Conservation (phyloP, 1,140 invertebrate species). For the Drosophila bocki region DNA sequence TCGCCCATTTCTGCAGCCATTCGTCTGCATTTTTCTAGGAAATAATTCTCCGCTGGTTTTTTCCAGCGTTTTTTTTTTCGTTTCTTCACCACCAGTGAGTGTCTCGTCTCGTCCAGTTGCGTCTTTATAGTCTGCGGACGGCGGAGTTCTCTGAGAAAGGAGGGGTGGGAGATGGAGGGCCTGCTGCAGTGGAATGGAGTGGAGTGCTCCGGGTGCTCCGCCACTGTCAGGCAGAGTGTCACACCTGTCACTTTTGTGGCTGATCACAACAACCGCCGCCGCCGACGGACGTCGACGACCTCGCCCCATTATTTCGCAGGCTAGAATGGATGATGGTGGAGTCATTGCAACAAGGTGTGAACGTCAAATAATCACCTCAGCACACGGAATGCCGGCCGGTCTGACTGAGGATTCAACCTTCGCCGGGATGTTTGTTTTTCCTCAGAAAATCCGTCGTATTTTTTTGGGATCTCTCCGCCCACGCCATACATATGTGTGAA, state of each 20-base stretch:
- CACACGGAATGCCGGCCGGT: slow-evolving; percentile 59
- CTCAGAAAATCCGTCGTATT: slow-evolving; percentile 63
- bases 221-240: slow-evolving; percentile 67
- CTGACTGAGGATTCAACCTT: slow-evolving; percentile 11
- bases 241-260: slow-evolving; percentile 81
- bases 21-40: slow-evolving; percentile 68
- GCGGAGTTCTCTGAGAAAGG: slow-evolving; percentile 32
- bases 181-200: slow-evolving; percentile 14
- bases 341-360: slow-evolving; percentile 72
- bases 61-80: slow-evolving; percentile 47
- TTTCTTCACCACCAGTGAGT: slow-evolving; percentile 31
- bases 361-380: slow-evolving; percentile 79
- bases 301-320: slow-evolving; percentile 30
- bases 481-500: slow-evolving; percentile 71
- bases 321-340: slow-evolving; percentile 9
- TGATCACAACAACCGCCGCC: slow-evolving; percentile 80
- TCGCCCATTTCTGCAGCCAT: slow-evolving; percentile 41
- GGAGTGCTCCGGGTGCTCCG: slow-evolving; percentile 8
- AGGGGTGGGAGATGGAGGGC: slow-evolving; percentile 5
- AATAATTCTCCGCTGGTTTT: slow-evolving; percentile 66
- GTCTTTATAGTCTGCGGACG: slow-evolving; percentile 64
- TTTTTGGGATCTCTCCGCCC: slow-evolving; percentile 24
- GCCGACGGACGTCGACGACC: slow-evolving; percentile 59
- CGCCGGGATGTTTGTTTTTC: slow-evolving; percentile 63
- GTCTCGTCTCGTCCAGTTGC: slow-evolving; percentile 72